phyloP scores from a whole-genome alignment of 2,888 invertebrate genomes.

The Xanthia togata region DNA sequence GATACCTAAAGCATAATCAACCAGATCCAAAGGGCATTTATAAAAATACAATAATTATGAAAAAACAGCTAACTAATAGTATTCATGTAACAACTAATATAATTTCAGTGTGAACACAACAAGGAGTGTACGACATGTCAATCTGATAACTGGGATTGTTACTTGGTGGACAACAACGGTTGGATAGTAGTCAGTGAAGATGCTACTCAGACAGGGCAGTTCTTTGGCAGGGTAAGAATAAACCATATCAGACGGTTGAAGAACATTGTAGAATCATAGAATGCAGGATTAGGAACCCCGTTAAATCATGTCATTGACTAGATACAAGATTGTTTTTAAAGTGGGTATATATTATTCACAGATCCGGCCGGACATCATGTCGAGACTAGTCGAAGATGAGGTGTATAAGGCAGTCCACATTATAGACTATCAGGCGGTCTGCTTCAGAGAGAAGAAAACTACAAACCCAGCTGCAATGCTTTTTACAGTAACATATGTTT shows the following conservation, averaged over 20 bases:
- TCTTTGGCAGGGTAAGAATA: slow-evolving; percentile 94
- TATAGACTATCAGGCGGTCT: slow-evolving; percentile 97
- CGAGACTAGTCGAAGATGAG: slow-evolving; percentile 92
- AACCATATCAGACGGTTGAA: neutral
- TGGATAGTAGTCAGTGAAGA: slow-evolving; percentile 95
- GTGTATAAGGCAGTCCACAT: slow-evolving; percentile 94
- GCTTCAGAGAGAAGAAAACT: slow-evolving; percentile 93
- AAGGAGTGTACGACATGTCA: slow-evolving; percentile 87
- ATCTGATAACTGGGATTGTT: slow-evolving; percentile 94
- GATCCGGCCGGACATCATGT: slow-evolving; percentile 94
- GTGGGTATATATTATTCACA: slow-evolving; percentile 60
- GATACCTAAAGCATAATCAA: neutral
- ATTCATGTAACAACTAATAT: neutral
- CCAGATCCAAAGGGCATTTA: neutral
- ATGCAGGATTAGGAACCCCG: neutral
- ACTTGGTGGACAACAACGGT: slow-evolving; percentile 96
- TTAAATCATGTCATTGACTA: neutral
- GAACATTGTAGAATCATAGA: neutral
- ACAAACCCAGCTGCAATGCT: slow-evolving; percentile 91
- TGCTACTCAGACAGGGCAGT: slow-evolving; percentile 93
- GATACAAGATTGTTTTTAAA: neutral
- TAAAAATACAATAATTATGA: neutral
- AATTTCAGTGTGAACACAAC: slow-evolving; percentile 86
- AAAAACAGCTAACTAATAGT: neutral
- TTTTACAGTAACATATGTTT: slow-evolving; percentile 88